Evolutionary conservation across 2,113 vertebrate species (phyloP).

Genomic region (Cochlearius cochlearius): DNA sequence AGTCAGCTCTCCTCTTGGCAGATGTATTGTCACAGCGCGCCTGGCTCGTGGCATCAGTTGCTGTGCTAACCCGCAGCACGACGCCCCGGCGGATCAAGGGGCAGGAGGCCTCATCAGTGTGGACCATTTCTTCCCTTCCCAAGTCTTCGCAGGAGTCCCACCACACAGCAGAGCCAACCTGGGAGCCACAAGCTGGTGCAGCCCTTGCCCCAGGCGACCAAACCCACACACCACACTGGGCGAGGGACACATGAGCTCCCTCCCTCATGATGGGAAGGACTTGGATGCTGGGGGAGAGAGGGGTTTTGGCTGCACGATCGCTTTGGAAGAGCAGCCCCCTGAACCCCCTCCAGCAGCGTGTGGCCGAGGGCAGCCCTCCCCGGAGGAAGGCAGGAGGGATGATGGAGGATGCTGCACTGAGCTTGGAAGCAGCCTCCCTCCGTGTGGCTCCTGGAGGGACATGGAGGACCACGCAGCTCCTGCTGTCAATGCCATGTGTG

Average conservation of each 20-base stretch:
- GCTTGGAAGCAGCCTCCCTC: background rate
- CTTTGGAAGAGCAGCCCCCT: background rate
- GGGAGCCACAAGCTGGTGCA: background rate
- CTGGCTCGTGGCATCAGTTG: background rate
- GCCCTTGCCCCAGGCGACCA: background rate
- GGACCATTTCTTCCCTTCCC: background rate
- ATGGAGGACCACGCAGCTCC: background rate
- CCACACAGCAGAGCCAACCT: background rate
- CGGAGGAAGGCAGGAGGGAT: background rate
- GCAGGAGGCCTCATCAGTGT: background rate
- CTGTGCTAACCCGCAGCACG: background rate
- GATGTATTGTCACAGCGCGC: background rate
- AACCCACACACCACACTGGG: accelerated
- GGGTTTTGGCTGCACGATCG: background rate
- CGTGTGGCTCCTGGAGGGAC: background rate
- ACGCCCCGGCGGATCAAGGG: background rate
- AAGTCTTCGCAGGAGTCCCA: background rate
- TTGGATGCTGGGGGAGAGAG: background rate
- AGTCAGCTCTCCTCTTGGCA: background rate
- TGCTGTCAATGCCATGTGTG: background rate
- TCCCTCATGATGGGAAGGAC: background rate
- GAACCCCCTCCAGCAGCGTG: background rate
- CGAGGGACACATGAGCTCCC: background rate
- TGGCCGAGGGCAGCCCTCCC: background rate
- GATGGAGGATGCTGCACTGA: background rate